Base-by-base conservation (phyloP, 2,888 invertebrate genomes). In the Caenorhabditis becei region DNA sequence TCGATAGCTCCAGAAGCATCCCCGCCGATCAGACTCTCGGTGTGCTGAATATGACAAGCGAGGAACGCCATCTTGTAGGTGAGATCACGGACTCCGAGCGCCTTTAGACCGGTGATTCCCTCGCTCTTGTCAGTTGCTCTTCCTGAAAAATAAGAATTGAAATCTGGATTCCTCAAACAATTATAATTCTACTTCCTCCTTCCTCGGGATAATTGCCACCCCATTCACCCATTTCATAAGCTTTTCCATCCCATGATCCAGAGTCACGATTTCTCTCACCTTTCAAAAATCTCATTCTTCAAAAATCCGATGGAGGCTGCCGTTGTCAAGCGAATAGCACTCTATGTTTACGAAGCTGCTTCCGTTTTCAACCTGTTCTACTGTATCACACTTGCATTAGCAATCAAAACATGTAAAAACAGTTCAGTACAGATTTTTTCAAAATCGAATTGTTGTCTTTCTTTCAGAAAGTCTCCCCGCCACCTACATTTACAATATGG, bases 61-160 rank as follows among this genome's bases (percentile, higher is more conserved):
- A 99, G 93, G 92, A 97, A 99, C 1, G 97, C 96, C 92, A 97
- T 94, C 90, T 95, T 94, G 92, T 95, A 96, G 82, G 94, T 94
- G 47, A 97, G 93, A 91, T 97, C 96, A 23, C 96, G 93, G 1
- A 96, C 95, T 67, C 96, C 96, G 8, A 96, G 93, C 0, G 95
- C 94, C 92, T 95, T 95, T 7, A 96, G 92, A 0, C 97, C 97
- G 70, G 94, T 94, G 53, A 97, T 94, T 49, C 97, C 98, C 83
- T 96, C 96, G 89, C 93, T 93, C 85, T 95, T 94, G 56, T 87
- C 91, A n/a, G 65, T 65, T 10, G 92, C 91, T 66, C 91, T 91
- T 26, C 88, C 79, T 79, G 67, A 54, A 72, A 63, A 56, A 20
- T 26, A 16, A 32, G 11, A 63, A 7, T n/a, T 44, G 18, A 47